These are phyloP conservation scores for Monodelphis domestica DNA, from an alignment of 2,797 vertebrate species.

Conservation along the genomic window DNA sequence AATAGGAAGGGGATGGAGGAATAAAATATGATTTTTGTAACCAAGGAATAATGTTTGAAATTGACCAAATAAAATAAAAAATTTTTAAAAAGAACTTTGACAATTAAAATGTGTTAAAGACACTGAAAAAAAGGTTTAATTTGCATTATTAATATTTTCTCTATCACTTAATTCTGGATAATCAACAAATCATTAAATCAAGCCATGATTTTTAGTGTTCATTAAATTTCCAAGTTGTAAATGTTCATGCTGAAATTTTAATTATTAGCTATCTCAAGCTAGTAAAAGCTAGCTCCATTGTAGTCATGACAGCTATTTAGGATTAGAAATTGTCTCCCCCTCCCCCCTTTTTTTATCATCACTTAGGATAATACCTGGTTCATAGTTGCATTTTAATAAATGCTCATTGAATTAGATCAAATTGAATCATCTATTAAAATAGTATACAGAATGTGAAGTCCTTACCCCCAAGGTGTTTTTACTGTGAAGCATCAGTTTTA, in stretches of 20 bases:
- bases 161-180: neutral
- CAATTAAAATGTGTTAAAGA: too few relatives aligned
- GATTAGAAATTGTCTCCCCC: too few relatives aligned
- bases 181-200: too few relatives aligned
- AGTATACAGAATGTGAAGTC: neutral
- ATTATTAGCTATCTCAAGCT: neutral
- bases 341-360: neutral
- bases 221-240: neutral
- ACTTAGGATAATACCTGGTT: neutral
- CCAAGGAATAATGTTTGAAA: too few relatives aligned
- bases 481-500: constrained; percentile 7
- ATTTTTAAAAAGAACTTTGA: too few relatives aligned
- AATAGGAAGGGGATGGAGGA: too few relatives aligned
- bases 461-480: neutral
- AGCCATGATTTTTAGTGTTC: neutral
- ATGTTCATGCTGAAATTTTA: neutral
- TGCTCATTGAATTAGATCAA: neutral
- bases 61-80: too few relatives aligned
- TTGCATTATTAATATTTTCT: neutral
- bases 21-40: too few relatives aligned
- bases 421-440: neutral
- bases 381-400: neutral
- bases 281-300: neutral
- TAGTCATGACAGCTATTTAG: neutral
- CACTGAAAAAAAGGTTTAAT: too few relatives aligned